Evolutionary conservation across 2,888 invertebrate genomes (phyloP).

Genomic region (Lycaena phlaeas): DNA sequence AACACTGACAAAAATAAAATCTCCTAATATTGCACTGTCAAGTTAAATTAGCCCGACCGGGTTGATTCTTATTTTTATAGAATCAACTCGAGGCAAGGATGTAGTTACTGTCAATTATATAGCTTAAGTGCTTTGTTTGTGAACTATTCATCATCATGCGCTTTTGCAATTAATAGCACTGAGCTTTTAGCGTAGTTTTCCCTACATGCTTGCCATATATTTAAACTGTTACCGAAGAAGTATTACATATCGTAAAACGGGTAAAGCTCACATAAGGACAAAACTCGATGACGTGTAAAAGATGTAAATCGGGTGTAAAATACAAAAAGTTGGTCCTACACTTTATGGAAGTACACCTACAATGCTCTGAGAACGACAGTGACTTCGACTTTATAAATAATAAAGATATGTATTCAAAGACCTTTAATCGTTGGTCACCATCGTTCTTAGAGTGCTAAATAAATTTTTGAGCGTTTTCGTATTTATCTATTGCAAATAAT

Average conservation of each 20-base stretch:
- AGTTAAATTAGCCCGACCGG: background rate
- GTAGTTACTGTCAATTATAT: no score
- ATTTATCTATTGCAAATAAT: slow-evolving; percentile 7
- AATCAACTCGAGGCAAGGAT: background rate
- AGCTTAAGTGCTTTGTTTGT: no score
- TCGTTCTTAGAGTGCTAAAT: background rate
- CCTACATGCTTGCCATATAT: slow-evolving; percentile 1
- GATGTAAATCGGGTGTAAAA: slow-evolving; percentile 17
- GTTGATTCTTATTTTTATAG: background rate
- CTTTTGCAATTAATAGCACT: no score
- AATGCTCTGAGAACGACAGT: background rate
- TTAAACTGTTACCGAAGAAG: slow-evolving; percentile 3
- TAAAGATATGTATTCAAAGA: slow-evolving; percentile 2
- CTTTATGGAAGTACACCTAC: slow-evolving; percentile 13
- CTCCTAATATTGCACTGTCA: background rate
- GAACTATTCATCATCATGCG: no score
- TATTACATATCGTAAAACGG: background rate
- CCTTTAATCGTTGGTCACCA: background rate
- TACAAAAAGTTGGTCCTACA: slow-evolving; percentile 22
- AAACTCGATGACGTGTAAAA: slow-evolving; percentile 13
- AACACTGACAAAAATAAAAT: background rate
- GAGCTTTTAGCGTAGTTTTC: no score
- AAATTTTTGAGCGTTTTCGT: background rate
- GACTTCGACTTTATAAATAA: background rate
- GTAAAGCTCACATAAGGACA: slow-evolving; percentile 4